Evolutionary conservation across 2,888 invertebrate species (phyloP).

Genomic region (Hydriomena furcata): DNA sequence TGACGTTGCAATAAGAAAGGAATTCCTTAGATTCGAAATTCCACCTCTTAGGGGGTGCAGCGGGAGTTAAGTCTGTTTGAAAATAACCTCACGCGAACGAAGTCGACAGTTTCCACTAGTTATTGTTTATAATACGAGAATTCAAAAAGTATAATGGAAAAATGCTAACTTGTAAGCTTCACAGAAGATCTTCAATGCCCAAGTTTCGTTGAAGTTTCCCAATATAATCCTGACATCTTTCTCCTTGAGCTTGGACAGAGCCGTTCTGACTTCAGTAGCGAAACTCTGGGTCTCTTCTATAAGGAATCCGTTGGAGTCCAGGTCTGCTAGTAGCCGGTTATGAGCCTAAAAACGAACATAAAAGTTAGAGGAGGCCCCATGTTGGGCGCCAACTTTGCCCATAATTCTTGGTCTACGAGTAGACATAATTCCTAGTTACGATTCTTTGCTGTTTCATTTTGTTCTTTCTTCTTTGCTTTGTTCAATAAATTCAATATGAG

Average conservation of each 20-base stretch:
- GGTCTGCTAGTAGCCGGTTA: slow-evolving; percentile 92
- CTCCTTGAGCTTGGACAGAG: slow-evolving; percentile 91
- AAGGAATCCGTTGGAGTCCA: slow-evolving; percentile 91
- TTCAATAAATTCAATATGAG: no score
- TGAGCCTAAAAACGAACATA: slow-evolving; percentile 85
- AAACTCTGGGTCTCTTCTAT: slow-evolving; percentile 96
- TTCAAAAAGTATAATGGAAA: background rate
- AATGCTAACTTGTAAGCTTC: slow-evolving; percentile 88
- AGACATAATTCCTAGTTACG: no score
- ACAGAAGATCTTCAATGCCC: slow-evolving; percentile 95
- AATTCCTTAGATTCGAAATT: no score
- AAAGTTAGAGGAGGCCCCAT: background rate
- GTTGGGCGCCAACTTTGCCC: background rate
- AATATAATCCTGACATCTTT: slow-evolving; percentile 97
- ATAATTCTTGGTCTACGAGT: background rate
- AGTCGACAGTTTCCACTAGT: no score
- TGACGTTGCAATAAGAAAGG: no score
- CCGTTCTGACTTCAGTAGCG: slow-evolving; percentile 92
- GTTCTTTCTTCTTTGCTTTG: no score
- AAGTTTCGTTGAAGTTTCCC: slow-evolving; percentile 97
- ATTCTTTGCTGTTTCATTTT: no score
- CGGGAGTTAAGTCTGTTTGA: no score
- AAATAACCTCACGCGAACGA: no score
- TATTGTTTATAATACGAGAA: no score
- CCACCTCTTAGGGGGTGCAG: no score